phyloP scores from a whole-genome alignment of 2,113 vertebrate species.

The Meles meles region DNA sequence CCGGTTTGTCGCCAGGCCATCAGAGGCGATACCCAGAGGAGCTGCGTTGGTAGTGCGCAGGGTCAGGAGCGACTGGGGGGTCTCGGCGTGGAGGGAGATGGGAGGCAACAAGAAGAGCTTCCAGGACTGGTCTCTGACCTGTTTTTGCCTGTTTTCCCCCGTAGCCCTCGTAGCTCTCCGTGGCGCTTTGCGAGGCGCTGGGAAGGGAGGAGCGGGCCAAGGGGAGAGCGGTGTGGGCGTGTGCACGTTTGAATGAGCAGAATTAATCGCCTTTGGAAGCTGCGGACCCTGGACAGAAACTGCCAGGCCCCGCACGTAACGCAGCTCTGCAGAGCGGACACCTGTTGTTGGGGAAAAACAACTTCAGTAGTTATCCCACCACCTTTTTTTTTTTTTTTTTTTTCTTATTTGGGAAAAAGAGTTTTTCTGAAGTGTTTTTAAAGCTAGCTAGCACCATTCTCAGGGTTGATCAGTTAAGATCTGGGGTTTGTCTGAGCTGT shows the following conservation, averaged over 20 bases:
- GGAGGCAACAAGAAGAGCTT: too few relatives aligned
- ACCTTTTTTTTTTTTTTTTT: too few relatives aligned
- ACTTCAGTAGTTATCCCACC: too few relatives aligned
- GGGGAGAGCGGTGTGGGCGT: background rate
- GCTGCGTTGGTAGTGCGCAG: background rate
- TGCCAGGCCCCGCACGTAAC: background rate
- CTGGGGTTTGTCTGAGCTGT: background rate
- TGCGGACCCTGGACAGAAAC: background rate
- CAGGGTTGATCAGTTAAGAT: background rate
- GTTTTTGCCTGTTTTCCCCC: too few relatives aligned
- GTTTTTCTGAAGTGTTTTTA: background rate
- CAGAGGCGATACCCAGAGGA: background rate
- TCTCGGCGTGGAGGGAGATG: too few relatives aligned
- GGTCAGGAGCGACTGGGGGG: background rate
- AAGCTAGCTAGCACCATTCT: background rate
- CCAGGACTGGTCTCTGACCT: background rate
- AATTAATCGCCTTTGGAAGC: background rate
- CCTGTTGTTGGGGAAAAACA: background rate
- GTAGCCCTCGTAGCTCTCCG: rapidly evolving
- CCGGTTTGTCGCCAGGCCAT: background rate
- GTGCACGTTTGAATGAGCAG: background rate
- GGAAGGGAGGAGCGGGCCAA: background rate
- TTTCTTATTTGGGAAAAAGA: background rate
- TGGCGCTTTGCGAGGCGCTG: background rate
- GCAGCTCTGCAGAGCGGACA: background rate